Percentiles rank a stretch among this genome's conserved stretches.
Evolutionary conservation across 1,140 invertebrate genomes (phyloP).

Genomic region (Zaprionus ghesquierei): DNA sequence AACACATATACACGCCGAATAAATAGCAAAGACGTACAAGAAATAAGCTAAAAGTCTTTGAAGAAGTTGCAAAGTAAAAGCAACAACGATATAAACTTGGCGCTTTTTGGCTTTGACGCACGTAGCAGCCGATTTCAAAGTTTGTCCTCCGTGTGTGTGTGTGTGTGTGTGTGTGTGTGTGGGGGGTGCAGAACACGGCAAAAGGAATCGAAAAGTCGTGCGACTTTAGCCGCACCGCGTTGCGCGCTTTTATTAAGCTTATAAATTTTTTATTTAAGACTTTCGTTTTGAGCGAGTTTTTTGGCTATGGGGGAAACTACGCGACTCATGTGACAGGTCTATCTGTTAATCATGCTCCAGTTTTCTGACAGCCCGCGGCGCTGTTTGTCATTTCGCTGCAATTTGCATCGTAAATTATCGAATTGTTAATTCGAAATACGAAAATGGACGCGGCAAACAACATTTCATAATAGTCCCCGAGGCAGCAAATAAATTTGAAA

Average conservation of each 20-base stretch:
- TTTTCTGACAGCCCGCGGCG: constrained; percentile 3
- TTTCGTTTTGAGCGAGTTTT: constrained; percentile 67
- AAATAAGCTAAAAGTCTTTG: constrained; percentile 60
- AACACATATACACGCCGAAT: constrained; percentile 39
- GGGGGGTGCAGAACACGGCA: constrained; percentile 33
- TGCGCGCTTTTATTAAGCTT: constrained; percentile 77
- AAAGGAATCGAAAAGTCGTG: constrained; percentile 52
- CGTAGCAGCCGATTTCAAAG: constrained; percentile 77
- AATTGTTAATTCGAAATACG: constrained; percentile 40
- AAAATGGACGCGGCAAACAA: constrained; percentile 31
- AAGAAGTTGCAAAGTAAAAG: constrained; percentile 54
- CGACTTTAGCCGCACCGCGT: constrained; percentile 21
- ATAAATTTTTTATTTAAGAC: constrained; percentile 79
- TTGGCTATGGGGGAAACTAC: constrained; percentile 23
- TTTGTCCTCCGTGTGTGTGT: constrained; percentile 46
- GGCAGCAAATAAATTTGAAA: constrained; percentile 26
- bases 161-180: constrained; percentile 28
- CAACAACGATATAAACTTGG: constrained; percentile 71
- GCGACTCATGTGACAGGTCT: constrained; percentile 58
- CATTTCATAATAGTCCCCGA: constrained; percentile 62
- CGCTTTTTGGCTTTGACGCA: constrained; percentile 78
- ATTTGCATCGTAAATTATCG: constrained; percentile 46
- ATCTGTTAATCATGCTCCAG: constrained; percentile 19
- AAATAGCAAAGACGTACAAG: constrained; percentile 44
- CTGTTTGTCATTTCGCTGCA: constrained; percentile 11